Evolutionary conservation across 2,888 invertebrate genomes (phyloP).

Genomic region (Marronus borbonicus): DNA sequence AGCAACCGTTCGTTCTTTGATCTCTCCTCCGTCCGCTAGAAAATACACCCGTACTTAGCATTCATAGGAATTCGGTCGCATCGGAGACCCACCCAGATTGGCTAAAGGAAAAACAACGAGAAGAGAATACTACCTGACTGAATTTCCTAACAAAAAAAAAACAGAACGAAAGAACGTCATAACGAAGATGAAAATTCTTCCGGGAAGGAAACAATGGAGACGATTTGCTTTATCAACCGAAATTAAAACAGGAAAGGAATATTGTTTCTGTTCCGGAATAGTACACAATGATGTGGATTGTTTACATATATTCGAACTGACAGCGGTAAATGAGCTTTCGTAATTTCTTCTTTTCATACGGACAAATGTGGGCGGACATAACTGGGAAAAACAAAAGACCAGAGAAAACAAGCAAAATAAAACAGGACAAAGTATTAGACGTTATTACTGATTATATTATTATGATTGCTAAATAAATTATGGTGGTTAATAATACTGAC

Average conservation of each 20-base stretch:
- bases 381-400: too few relatives aligned
- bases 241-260: slow-evolving; percentile 13
- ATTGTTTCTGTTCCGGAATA: too few relatives aligned
- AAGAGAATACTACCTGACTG: slow-evolving; percentile 42
- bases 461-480: too few relatives aligned
- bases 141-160: slow-evolving; percentile 34
- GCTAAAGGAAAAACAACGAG: slow-evolving; percentile 46
- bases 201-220: slow-evolving; percentile 1
- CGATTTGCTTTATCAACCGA: slow-evolving; percentile 22
- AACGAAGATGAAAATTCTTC: slow-evolving; percentile 8
- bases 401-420: too few relatives aligned
- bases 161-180: not conserved
- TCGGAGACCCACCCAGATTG: slow-evolving; percentile 35
- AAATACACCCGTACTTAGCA: slow-evolving; percentile 30
- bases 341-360: too few relatives aligned
- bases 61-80: slow-evolving; percentile 45
- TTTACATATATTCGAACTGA: too few relatives aligned
- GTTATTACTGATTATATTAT: too few relatives aligned
- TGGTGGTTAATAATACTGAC: too few relatives aligned
- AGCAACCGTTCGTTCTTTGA: slow-evolving; percentile 52
- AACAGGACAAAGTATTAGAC: too few relatives aligned
- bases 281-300: too few relatives aligned
- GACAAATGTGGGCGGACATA: too few relatives aligned
- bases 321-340: too few relatives aligned
- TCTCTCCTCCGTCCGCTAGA: slow-evolving; percentile 45